Evolutionary conservation across 2,888 invertebrate genomes (phyloP).

Genomic region (Muschampia staudingeri): DNA sequence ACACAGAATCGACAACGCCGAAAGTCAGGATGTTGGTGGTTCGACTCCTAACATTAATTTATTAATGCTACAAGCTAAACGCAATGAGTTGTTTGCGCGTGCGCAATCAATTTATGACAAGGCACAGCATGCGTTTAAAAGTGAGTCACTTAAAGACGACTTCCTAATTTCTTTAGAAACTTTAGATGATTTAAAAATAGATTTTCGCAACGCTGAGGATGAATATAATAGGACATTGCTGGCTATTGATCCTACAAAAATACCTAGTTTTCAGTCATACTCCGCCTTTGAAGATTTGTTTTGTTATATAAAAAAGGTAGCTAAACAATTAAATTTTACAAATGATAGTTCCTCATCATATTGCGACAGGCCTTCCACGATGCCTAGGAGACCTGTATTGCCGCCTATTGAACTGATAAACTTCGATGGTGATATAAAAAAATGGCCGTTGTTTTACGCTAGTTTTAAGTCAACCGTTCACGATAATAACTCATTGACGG

Average conservation of each 20-base stretch:
- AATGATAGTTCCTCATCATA: neutral
- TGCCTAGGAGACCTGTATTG: constrained; percentile 14
- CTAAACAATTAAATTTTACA: constrained; percentile 10
- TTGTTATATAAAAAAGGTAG: constrained; percentile 28
- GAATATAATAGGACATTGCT: constrained; percentile 36
- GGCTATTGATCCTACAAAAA: neutral
- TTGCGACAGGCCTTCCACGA: neutral
- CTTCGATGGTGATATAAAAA: constrained; percentile 41
- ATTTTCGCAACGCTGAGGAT: constrained; percentile 52
- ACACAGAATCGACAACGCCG: constrained; percentile 3
- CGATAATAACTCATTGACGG: neutral
- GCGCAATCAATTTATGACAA: too few species aligned
- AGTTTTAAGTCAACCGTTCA: constrained; percentile 40
- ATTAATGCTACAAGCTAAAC: neutral
- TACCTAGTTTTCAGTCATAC: constrained; percentile 11
- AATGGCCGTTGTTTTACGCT: constrained; percentile 41
- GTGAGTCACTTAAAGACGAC: neutral
- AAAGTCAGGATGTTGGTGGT: neutral
- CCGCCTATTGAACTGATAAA: constrained; percentile 42
- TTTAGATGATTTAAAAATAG: neutral
- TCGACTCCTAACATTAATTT: neutral
- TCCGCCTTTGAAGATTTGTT: constrained; percentile 2
- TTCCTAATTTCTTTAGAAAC: neutral
- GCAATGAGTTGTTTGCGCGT: too few species aligned
- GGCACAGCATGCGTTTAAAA: neutral